Conservation (phyloP, 2,113 vertebrate species). For the Aleadryas rufinucha region DNA sequence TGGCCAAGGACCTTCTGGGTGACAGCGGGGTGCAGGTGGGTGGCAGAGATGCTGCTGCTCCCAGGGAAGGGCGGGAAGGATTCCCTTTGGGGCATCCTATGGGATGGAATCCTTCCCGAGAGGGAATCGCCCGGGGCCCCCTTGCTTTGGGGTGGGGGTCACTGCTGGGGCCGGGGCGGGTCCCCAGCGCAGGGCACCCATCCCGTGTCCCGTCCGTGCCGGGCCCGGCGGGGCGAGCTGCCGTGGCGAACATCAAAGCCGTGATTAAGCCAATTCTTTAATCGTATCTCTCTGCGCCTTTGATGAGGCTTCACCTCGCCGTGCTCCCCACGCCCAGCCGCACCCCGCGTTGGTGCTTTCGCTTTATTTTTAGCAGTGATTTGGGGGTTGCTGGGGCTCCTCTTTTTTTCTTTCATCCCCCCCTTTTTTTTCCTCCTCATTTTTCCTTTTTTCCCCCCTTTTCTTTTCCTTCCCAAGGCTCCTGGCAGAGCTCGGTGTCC, state of each 20-base stretch:
- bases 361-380: slow-evolving; percentile 66
- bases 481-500: not conserved
- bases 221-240: slow-evolving; percentile 65
- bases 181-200: not conserved
- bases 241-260: slow-evolving; percentile 84
- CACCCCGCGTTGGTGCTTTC: slow-evolving; percentile 29
- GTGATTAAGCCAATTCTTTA: slow-evolving; percentile 79
- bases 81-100: not conserved
- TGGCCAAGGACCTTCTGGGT: not conserved
- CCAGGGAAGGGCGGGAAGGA: not conserved
- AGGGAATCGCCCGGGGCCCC: accelerated
- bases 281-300: slow-evolving; percentile 79
- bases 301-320: slow-evolving; percentile 78
- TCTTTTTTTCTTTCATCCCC: too few species aligned
- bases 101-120: not conserved
- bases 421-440: not conserved
- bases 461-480: not conserved
- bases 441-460: not conserved
- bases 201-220: not conserved
- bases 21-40: not conserved
- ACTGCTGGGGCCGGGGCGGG: not conserved
- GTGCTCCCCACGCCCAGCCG: slow-evolving; percentile 28
- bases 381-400: slow-evolving; percentile 20
- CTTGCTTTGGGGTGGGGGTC: not conserved
- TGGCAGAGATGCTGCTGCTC: not conserved